Conservation (phyloP, 2,888 invertebrate species). For the Neoascia interrupta region DNA sequence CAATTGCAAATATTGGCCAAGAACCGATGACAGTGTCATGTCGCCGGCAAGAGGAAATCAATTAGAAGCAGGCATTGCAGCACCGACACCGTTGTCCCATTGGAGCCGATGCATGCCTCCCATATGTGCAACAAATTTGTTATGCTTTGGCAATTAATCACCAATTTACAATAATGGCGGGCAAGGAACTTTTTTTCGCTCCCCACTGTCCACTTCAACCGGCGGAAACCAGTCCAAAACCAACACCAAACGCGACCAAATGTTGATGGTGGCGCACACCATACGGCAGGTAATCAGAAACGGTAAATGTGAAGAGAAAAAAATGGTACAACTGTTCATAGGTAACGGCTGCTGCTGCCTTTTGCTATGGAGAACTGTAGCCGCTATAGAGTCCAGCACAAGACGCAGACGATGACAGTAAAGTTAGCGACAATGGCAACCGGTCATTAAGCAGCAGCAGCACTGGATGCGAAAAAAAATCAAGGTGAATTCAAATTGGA, state of each 20-base stretch:
- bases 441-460: conserved; percentile 41
- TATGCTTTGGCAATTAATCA: conserved; percentile 67
- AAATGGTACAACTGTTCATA: conserved; percentile 60
- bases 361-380: conserved; percentile 33
- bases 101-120: no score
- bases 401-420: conserved; percentile 17
- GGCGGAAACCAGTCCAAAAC: conserved; percentile 55
- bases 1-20: conserved; percentile 52
- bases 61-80: conserved; percentile 35
- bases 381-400: conserved; percentile 3
- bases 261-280: conserved; percentile 36
- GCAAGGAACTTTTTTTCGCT: conserved; percentile 11
- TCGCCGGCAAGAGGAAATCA: conserved; percentile 33
- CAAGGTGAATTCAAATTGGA: conserved; percentile 57
- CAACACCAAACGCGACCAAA: conserved; percentile 52
- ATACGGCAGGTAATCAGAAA: conserved; percentile 45
- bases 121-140: conserved; percentile 55
- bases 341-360: conserved; percentile 60
- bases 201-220: conserved; percentile 1
- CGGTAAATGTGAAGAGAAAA: conserved; percentile 52
- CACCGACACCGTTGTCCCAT: background rate
- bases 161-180: conserved; percentile 48
- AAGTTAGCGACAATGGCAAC: conserved; percentile 12
- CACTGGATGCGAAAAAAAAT: conserved; percentile 34
- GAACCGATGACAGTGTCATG: background rate